Conservation (phyloP, 2,888 invertebrate species). For the Drosophila colorata region DNA sequence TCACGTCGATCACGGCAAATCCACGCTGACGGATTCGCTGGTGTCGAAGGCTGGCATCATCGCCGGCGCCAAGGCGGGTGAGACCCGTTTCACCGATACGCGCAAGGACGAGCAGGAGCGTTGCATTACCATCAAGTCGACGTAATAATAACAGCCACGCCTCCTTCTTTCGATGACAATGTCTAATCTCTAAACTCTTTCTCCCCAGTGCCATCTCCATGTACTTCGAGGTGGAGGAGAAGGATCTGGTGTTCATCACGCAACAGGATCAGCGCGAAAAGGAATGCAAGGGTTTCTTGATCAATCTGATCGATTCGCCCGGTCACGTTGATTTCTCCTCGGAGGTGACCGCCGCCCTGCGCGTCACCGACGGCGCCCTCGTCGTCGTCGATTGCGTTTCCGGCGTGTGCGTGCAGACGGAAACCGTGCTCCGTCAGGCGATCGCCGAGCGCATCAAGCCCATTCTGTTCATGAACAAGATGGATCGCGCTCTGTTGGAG, state of each 20-base stretch:
- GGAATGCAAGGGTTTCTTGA: slow-evolving; percentile 97
- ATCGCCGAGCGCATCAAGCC: slow-evolving; percentile 99
- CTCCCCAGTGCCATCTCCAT: slow-evolving; percentile 97
- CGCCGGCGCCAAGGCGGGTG: slow-evolving; percentile 99
- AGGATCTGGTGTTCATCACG: slow-evolving; percentile 97
- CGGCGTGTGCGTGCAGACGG: slow-evolving; percentile 99
- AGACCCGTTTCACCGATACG: slow-evolving; percentile 99
- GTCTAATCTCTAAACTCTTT: neutral
- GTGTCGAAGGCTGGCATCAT: slow-evolving; percentile 99
- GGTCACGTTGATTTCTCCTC: slow-evolving; percentile 99
- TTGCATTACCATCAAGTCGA: slow-evolving; percentile 99
- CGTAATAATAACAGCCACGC: slow-evolving; percentile 83
- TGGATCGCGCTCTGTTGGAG: slow-evolving; percentile 99
- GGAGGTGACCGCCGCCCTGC: slow-evolving; percentile 99
- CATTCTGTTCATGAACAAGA: slow-evolving; percentile 99
- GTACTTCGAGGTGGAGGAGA: slow-evolving; percentile 98
- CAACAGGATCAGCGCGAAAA: slow-evolving; percentile 96
- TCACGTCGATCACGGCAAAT: slow-evolving; percentile 99
- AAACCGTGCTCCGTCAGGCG: slow-evolving; percentile 99
- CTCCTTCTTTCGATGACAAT: neutral
- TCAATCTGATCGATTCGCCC: slow-evolving; percentile 99
- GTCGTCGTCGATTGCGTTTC: slow-evolving; percentile 99
- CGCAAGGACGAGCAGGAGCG: slow-evolving; percentile 99
- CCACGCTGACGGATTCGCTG: slow-evolving; percentile 99
- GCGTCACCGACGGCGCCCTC: slow-evolving; percentile 99